Evolutionary conservation across 2,888 invertebrate species (phyloP).

Genomic region (Drosophila trichaetosa): DNA sequence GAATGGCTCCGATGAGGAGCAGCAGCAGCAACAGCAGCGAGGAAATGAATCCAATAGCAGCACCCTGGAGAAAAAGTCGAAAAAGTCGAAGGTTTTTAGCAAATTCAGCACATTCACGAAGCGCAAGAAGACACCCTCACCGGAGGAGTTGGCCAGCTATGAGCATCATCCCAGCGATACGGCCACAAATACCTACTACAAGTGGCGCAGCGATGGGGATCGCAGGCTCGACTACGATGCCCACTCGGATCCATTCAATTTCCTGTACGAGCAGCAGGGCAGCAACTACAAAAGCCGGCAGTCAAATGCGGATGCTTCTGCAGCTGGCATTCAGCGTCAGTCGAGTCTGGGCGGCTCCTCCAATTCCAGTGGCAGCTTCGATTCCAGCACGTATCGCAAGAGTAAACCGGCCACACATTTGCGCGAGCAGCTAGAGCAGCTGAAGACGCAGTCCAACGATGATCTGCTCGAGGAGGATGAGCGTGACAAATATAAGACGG

Average conservation of each 20-base stretch:
- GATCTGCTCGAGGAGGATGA: conserved; percentile 67
- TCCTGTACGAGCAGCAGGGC: conserved; percentile 82
- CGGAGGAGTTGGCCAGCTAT: conserved; percentile 62
- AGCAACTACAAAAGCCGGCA: conserved; percentile 58
- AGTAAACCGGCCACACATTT: conserved; percentile 78
- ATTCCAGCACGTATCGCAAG: conserved; percentile 83
- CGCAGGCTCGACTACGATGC: conserved; percentile 80
- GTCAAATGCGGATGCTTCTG: conserved; percentile 7
- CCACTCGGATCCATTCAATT: conserved; percentile 83
- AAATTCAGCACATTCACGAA: conserved; percentile 84
- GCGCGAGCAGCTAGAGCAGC: conserved; percentile 80
- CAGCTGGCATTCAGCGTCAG: conserved; percentile 44
- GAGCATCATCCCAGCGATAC: conserved; percentile 83
- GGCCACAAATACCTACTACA: conserved; percentile 83
- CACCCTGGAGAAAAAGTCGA: conserved; percentile 80
- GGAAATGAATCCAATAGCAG: conserved; percentile 72
- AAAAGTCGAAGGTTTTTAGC: conserved; percentile 81
- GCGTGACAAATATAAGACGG: conserved; percentile 83
- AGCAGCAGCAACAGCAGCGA: conserved; percentile 6
- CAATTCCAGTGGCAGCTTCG: conserved; percentile 68
- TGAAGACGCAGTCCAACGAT: conserved; percentile 71
- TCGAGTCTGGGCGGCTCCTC: conserved; percentile 53
- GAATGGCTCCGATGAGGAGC: conserved; percentile 66
- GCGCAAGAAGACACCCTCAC: conserved; percentile 79
- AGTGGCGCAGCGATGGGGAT: conserved; percentile 82